Evolutionary conservation across 2,797 vertebrate genomes (phyloP).

Genomic region (Menidia menidia): DNA sequence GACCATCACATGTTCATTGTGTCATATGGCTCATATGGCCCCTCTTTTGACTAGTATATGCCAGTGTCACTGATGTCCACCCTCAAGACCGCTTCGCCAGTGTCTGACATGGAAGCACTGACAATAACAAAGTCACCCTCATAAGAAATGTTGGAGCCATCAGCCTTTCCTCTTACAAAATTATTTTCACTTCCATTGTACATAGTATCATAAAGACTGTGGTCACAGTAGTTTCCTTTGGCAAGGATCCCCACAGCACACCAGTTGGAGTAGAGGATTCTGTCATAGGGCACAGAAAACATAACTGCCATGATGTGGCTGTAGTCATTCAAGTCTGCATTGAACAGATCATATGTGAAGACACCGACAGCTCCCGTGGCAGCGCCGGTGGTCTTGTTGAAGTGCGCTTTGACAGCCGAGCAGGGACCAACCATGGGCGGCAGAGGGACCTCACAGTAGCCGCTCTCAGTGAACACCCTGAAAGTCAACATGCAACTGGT

Average conservation of each 20-base stretch:
- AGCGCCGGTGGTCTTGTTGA: conserved; percentile 56
- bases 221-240: conserved; percentile 51
- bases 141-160: conserved; percentile 56
- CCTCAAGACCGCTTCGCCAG: conserved; percentile 53
- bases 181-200: conserved; percentile 56
- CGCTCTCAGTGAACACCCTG: conserved; percentile 67
- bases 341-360: conserved; percentile 71
- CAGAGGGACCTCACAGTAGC: conserved; percentile 62
- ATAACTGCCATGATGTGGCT: conserved; percentile 66
- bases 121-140: conserved; percentile 48
- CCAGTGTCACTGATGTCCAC: conserved; percentile 60
- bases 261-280: conserved; percentile 71
- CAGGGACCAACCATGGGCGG: conserved; percentile 59
- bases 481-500: background rate
- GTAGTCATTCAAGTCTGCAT: conserved; percentile 47
- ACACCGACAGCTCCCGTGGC: conserved; percentile 65
- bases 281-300: conserved; percentile 74
- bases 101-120: conserved; percentile 69
- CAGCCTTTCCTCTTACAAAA: conserved; percentile 61
- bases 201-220: conserved; percentile 63
- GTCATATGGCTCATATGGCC: no score
- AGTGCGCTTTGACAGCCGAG: conserved; percentile 37
- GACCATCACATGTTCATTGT: background rate
- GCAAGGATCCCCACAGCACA: conserved; percentile 69
- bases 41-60: conserved; percentile 42